Base-by-base conservation (phyloP, 2,888 invertebrate genomes). In the Trachelus troglodyta region DNA sequence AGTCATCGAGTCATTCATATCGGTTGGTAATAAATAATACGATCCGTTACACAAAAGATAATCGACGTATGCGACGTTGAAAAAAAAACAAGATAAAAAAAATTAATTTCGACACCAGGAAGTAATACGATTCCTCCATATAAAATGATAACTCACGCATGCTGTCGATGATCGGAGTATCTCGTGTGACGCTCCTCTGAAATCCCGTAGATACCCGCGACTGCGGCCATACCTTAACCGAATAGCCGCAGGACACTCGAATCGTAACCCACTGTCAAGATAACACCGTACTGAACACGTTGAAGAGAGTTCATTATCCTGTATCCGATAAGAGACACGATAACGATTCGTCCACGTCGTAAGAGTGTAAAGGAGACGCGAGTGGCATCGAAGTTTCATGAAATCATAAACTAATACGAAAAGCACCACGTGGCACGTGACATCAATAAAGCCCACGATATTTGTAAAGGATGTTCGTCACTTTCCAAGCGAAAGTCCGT, bases 181-280 rank as follows among this genome's bases (percentile, higher is more conserved):
- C 88, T 89, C 84, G 80, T 77, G 84, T 90, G 87, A 85, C 90
- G 89, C 80, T 90, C 90, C 78, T 90, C 90, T 83, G 90, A 86
- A 86, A 88, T 85, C 85, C 90, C 88, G 86, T 90, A 90, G 87
- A 90, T 89, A 87, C 90, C 90, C 86, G 90, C 90, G 84, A 90
- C 90, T 87, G 90, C 90, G 89, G 90, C 90, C 90, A 90, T 90
- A 85, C 89, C 89, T 90, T 84, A 87, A 83, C 83, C 81, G 83
- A 80, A 83, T 74, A 34, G 74, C 34, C 34, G 31, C n/a, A 31
- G 56, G 56, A 56, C 56, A 56, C 23, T 56, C 56, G 56, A 56
- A 56, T 6, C 56, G 56, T 56, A 23, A 56, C 56, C 23, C 23
- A 56, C 56, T 23, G 56, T 56, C 56, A 56, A 56, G 56, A 56